Evolutionary conservation across 2,113 vertebrate genomes (phyloP).

Genomic region (Prolemur simus): DNA sequence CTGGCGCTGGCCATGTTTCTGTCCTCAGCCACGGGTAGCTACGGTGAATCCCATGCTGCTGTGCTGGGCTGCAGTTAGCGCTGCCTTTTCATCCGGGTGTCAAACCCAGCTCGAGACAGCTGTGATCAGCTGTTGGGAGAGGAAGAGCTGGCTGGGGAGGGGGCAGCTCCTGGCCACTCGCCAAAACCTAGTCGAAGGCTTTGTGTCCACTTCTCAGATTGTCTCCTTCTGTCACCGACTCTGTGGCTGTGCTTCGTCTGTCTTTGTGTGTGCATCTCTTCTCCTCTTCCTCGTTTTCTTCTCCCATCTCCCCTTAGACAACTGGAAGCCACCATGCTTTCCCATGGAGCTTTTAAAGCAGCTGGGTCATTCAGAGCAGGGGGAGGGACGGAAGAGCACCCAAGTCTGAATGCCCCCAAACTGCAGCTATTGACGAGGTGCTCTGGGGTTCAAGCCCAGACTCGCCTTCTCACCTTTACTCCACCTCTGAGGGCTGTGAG

Average conservation of each 20-base stretch:
- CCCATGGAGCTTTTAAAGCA: not conserved
- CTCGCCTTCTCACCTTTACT: not conserved
- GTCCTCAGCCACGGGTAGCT: not conserved
- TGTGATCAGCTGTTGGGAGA: conserved; percentile 75
- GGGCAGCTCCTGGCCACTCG: conserved; percentile 28
- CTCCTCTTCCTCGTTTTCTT: not conserved
- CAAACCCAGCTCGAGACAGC: conserved; percentile 64
- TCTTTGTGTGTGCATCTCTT: not conserved
- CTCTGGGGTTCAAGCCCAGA: not conserved
- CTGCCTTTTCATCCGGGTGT: conserved; percentile 62
- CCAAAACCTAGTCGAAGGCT: not conserved
- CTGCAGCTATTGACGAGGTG: not conserved
- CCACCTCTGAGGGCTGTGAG: not conserved
- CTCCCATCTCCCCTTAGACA: not conserved
- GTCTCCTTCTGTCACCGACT: not conserved
- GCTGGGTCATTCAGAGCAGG: not conserved
- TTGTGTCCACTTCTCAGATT: not conserved
- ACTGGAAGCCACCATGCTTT: not conserved
- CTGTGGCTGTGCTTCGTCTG: not conserved
- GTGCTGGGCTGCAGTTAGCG: conserved; percentile 43
- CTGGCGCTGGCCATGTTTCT: not conserved
- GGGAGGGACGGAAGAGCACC: not conserved
- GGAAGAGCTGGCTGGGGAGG: not conserved
- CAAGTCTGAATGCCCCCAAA: not conserved
- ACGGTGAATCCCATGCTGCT: conserved; percentile 2